Evolutionary conservation across 2,888 invertebrate species (phyloP), one percentile per base, ranked within the genome.

Genomic region (Callyntrura sp.): DNA sequence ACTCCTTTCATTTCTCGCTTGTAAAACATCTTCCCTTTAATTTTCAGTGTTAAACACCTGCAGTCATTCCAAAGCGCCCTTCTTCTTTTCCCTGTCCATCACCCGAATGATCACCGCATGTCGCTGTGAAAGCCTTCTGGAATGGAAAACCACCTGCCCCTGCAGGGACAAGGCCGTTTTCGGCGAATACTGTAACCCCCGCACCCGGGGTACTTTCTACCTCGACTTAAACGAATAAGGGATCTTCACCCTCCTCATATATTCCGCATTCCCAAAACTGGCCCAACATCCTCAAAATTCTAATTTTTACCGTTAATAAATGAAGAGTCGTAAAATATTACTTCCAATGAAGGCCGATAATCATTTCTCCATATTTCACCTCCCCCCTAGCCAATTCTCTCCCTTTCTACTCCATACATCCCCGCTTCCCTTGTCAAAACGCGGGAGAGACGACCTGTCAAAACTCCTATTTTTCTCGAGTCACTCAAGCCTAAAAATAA

Each of bases 11-110:
- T 35, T 35, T 35, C 35, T 35, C 35, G 6, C 6, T 17, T 28
- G n/a, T n/a, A n/a, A n/a, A n/a, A n/a, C n/a, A n/a, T n/a, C n/a
- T n/a, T n/a, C n/a, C n/a, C n/a, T n/a, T 9, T 28, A 45, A n/a
- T 28, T 68, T 81, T 12, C 51, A 90, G 90, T 73, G 78, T 48
- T 90, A 11, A 85, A 90, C 17, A 83, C 88, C 0, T 91, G 91
- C 76, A 90, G 90, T 35, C 91, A 91, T 45, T 84, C 87, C 25
- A 88, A 68, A 60, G 91, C 90, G 0, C 91, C 91, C 0, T 79
- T 78, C 20, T 91, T 90, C 83, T 91, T 90, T 28, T 81, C 91
- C 60, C 28, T 85, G 12, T 85, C 91, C 0, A 91, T 91, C 28
- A 57, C 62, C 48, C 82, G 62, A 0, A 60, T 43, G 14, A 23